These are phyloP conservation scores for Archegozetes longisetosus DNA, from an alignment of 1,140 invertebrate species.

Conservation along the genomic window DNA sequence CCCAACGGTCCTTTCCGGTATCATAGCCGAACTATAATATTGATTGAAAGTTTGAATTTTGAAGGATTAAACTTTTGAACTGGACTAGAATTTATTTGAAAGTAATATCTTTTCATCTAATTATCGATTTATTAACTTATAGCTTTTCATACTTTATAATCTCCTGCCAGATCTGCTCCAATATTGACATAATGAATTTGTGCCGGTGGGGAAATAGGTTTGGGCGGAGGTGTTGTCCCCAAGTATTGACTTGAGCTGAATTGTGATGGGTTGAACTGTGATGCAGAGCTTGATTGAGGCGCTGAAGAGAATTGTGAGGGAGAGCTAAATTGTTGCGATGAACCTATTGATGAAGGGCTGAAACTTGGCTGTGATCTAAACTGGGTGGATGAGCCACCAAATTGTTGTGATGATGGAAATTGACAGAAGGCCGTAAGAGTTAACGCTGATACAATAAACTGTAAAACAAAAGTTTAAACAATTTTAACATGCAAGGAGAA, in stretches of 20 bases:
- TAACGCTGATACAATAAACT: background rate
- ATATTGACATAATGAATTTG: conserved; percentile 17
- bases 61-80: too few species aligned
- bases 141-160: conserved; percentile 14
- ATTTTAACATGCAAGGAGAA: too few species aligned
- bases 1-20: conserved; percentile 23
- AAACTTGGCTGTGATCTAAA: background rate
- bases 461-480: too few species aligned
- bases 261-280: background rate
- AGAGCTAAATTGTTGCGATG: background rate
- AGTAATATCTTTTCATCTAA: too few species aligned
- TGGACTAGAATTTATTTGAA: too few species aligned
- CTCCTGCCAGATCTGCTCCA: conserved; percentile 15
- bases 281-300: background rate
- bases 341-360: background rate
- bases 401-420: background rate
- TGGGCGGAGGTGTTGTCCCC: background rate
- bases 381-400: too few species aligned
- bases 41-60: background rate
- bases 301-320: background rate
- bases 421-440: background rate
- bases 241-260: background rate
- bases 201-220: conserved; percentile 11
- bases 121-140: background rate
- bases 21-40: conserved; percentile 24